phyloP scores from a whole-genome alignment of 2,797 vertebrate genomes.

The Acomys russatus region DNA sequence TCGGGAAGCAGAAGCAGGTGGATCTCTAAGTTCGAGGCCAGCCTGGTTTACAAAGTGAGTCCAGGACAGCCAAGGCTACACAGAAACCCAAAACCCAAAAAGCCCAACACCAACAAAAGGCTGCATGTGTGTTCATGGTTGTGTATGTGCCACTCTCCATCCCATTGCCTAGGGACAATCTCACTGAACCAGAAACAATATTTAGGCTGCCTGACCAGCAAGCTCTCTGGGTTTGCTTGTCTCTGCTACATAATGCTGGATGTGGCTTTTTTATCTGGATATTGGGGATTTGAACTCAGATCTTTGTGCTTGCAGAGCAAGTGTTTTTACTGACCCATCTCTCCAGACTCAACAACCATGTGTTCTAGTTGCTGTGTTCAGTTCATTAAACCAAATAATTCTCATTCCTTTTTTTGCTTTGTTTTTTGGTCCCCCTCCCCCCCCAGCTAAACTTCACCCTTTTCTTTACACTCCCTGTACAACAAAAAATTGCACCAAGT shows the following conservation, averaged over 20 bases:
- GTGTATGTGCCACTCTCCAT: no score
- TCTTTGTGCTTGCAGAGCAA: background rate
- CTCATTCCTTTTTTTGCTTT: background rate
- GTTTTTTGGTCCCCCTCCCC: no score
- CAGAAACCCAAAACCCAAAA: no score
- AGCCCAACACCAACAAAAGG: no score
- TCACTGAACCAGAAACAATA: background rate
- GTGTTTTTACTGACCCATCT: background rate
- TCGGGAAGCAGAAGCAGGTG: no score
- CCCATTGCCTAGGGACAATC: background rate
- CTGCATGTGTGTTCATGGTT: background rate
- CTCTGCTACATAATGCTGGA: background rate
- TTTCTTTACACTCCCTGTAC: background rate
- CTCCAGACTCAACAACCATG: background rate
- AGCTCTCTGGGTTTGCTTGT: background rate
- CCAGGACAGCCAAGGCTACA: no score
- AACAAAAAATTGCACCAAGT: background rate
- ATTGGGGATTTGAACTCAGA: background rate
- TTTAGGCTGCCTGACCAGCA: background rate
- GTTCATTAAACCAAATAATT: slow-evolving; percentile 27
- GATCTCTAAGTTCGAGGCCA: no score
- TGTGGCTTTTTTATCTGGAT: background rate
- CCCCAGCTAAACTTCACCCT: background rate
- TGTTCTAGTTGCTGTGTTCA: slow-evolving; percentile 5
- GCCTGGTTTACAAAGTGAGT: no score